phyloP scores from a whole-genome alignment of 2,888 invertebrate species.

The Ischnus inquisitorius region DNA sequence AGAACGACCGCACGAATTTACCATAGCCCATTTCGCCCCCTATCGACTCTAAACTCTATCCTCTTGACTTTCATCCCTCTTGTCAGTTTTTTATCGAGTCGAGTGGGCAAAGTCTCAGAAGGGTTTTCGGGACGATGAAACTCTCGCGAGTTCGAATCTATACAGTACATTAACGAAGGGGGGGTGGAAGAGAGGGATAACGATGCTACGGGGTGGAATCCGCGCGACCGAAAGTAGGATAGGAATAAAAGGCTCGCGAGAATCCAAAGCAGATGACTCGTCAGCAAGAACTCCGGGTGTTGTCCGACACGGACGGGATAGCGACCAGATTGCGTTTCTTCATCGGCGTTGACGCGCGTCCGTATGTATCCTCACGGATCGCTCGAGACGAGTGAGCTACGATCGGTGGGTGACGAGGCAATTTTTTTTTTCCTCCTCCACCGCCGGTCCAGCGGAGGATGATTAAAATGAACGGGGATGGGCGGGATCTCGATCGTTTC shows the following conservation, averaged over 20 bases:
- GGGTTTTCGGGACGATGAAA: background rate
- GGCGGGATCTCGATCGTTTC: conserved; percentile 24
- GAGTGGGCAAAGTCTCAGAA: background rate
- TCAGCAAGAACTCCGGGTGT: conserved; percentile 24
- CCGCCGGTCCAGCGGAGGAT: conserved; percentile 33
- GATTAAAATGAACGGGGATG: conserved; percentile 52
- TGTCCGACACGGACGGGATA: conserved; percentile 9
- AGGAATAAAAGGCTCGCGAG: conserved; percentile 14
- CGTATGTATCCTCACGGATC: conserved; percentile 18
- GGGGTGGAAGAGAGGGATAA: background rate
- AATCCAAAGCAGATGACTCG: conserved; percentile 11
- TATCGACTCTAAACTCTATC: background rate
- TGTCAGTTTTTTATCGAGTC: background rate
- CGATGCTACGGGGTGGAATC: background rate
- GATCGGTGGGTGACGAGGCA: conserved; percentile 62
- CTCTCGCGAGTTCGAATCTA: conserved; percentile 4
- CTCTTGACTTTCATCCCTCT: conserved; percentile 9
- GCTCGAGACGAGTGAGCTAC: conserved; percentile 32
- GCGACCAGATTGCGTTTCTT: conserved; percentile 48
- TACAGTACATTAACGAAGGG: background rate
- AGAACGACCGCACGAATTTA: conserved; percentile 18
- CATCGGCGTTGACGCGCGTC: conserved; percentile 15
- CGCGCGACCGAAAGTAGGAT: background rate
- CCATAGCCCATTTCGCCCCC: background rate
- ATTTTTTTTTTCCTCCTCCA: conserved; percentile 50